phyloP scores from a whole-genome alignment of 2,797 vertebrate genomes.

The Coendou prehensilis region DNA sequence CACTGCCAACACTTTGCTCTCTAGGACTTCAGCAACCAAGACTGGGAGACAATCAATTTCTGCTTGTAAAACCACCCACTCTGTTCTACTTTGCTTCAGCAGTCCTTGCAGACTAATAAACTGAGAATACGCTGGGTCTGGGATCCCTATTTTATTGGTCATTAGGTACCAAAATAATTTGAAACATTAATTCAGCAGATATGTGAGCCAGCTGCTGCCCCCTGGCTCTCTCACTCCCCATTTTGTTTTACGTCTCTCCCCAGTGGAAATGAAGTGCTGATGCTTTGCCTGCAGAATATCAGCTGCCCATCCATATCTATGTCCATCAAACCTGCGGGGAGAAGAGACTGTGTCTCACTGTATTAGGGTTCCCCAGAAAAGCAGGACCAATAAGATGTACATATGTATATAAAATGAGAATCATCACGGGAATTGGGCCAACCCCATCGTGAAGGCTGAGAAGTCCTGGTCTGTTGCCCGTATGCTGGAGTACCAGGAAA shows the following conservation, averaged over 20 bases:
- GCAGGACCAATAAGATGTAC: neutral
- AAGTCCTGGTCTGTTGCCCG: neutral
- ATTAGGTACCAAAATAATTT: neutral
- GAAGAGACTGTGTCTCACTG: neutral
- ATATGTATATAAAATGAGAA: neutral
- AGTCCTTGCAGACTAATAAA: neutral
- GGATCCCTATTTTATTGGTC: neutral
- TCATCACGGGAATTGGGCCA: neutral
- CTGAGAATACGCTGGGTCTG: neutral
- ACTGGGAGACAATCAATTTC: neutral
- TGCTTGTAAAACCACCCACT: neutral
- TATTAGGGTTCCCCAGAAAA: neutral
- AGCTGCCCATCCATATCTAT: neutral
- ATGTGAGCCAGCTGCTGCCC: no score
- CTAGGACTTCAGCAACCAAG: neutral
- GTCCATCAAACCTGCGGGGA: no score
- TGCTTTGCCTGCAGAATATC: neutral
- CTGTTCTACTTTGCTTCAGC: neutral
- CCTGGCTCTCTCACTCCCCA: neutral
- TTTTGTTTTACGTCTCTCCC: neutral
- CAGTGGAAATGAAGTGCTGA: accelerated
- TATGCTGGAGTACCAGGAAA: neutral
- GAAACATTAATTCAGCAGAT: neutral
- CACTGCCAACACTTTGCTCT: neutral
- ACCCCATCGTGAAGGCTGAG: neutral